Conservation (phyloP, 2,797 vertebrate species). For the Uromys caudimaculatus region DNA sequence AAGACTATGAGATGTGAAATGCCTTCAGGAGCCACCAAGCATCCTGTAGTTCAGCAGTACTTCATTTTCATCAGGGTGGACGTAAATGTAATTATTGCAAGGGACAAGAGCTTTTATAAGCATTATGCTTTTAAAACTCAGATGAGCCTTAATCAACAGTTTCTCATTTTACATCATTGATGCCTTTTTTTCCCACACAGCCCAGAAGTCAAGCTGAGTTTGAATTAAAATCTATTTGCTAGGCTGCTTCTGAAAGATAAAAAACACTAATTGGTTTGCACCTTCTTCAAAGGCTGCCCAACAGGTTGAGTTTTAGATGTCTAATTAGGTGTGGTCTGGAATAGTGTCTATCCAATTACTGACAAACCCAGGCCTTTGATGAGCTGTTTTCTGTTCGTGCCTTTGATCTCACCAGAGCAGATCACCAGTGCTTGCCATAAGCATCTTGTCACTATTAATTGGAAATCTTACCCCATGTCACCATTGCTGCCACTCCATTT, state of each 20-base stretch:
- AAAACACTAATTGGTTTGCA: constrained; percentile 65
- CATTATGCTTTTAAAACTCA: constrained; percentile 67
- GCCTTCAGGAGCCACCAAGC: not conserved
- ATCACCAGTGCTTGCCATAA: constrained; percentile 7
- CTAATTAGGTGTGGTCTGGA: constrained; percentile 53
- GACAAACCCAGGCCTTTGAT: not conserved
- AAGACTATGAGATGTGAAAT: not conserved
- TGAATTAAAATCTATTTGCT: constrained; percentile 73
- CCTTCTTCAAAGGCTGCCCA: constrained; percentile 53
- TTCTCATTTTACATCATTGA: constrained; percentile 48
- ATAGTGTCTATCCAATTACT: constrained; percentile 8
- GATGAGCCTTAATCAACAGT: constrained; percentile 60
- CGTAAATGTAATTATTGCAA: constrained; percentile 36
- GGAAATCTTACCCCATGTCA: constrained; percentile 10
- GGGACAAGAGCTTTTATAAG: constrained; percentile 59
- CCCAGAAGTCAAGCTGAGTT: constrained; percentile 64
- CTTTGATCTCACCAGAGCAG: constrained; percentile 38
- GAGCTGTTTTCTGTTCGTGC: constrained; percentile 59
- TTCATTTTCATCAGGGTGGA: constrained; percentile 39
- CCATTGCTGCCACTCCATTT: constrained; percentile 38
- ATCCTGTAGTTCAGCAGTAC: not conserved
- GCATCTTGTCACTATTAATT: constrained; percentile 40
- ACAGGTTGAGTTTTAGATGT: constrained; percentile 54
- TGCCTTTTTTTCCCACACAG: constrained; percentile 12
- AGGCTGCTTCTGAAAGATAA: constrained; percentile 63